Evolutionary conservation across 2,888 invertebrate species (phyloP).

Genomic region (Macrosoma leucophasiata): DNA sequence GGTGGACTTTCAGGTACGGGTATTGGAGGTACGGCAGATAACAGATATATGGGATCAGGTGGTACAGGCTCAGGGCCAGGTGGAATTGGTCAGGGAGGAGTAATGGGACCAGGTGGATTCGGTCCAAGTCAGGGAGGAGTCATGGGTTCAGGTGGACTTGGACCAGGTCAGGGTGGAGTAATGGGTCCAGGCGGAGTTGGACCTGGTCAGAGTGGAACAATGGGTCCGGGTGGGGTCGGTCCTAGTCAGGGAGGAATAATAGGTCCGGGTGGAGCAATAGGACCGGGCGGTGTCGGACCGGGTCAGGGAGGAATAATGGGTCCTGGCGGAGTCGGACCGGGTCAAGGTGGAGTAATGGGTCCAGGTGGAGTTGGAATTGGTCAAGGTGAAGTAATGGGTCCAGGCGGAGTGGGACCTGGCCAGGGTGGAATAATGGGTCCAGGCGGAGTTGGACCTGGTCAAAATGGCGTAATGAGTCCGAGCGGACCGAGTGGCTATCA

Average conservation of each 20-base stretch:
- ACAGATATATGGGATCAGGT: no score
- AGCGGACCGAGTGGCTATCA: slow-evolving; percentile 10
- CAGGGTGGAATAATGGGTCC: slow-evolving; percentile 14
- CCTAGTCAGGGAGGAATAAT: slow-evolving; percentile 11
- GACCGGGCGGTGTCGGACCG: slow-evolving; percentile 17
- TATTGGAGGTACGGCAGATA: no score
- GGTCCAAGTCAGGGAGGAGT: not conserved
- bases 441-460: slow-evolving; percentile 18
- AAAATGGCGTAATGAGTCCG: slow-evolving; percentile 8
- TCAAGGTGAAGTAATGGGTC: slow-evolving; percentile 8
- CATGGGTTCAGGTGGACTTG: slow-evolving; percentile 1
- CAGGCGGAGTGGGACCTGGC: slow-evolving; percentile 6
- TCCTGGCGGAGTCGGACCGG: slow-evolving; percentile 8
- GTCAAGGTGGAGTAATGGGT: not conserved
- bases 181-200: not conserved
- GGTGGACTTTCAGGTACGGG: no score
- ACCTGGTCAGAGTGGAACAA: slow-evolving; percentile 12
- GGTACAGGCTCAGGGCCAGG: slow-evolving; percentile 2
- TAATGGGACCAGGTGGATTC: not conserved
- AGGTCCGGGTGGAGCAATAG: slow-evolving; percentile 13
- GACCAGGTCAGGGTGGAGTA: not conserved
- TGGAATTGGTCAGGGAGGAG: not conserved
- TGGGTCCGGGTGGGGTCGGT: slow-evolving; percentile 7
- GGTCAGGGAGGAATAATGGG: slow-evolving; percentile 13
- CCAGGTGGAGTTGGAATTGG: slow-evolving; percentile 6